Evolutionary conservation across 2,797 vertebrate species (phyloP).

Genomic region (Kryptolebias ocellatus): DNA sequence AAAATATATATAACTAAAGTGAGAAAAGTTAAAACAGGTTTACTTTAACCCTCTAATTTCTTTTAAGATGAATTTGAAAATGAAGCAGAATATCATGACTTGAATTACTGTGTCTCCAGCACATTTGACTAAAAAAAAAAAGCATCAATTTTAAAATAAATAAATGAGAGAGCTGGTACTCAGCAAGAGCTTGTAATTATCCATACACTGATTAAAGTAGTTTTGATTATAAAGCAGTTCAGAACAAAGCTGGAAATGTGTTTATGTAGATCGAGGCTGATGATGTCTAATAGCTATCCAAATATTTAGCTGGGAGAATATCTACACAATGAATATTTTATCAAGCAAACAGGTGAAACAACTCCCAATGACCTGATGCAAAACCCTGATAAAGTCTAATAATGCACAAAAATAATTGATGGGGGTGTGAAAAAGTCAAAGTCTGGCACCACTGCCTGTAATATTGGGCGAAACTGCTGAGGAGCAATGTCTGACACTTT

Average conservation of each 20-base stretch:
- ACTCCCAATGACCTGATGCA: not conserved
- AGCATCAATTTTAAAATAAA: not conserved
- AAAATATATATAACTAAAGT: too few species aligned
- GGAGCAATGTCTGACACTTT: slow-evolving; percentile 11
- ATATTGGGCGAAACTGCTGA: slow-evolving; percentile 5
- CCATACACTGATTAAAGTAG: not conserved
- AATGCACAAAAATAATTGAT: not conserved
- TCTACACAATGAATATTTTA: not conserved
- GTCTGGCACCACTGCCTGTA: not conserved
- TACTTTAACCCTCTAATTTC: too few species aligned
- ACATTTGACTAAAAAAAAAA: slow-evolving; percentile 1
- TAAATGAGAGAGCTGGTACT: not conserved
- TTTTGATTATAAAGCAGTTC: not conserved
- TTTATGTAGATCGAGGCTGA: not conserved
- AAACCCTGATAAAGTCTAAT: not conserved
- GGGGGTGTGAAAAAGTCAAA: not conserved
- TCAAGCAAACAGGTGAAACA: not conserved
- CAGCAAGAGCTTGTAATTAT: not conserved
- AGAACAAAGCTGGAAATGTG: not conserved
- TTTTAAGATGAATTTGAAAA: too few species aligned
- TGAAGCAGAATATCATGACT: too few species aligned
- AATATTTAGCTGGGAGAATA: slow-evolving; percentile 11
- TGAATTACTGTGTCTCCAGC: not conserved
- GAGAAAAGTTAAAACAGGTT: too few species aligned
- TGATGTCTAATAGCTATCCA: not conserved